These are phyloP conservation scores for Neopelma chrysocephalum DNA, from an alignment of 2,797 vertebrate species.

Conservation along the genomic window DNA sequence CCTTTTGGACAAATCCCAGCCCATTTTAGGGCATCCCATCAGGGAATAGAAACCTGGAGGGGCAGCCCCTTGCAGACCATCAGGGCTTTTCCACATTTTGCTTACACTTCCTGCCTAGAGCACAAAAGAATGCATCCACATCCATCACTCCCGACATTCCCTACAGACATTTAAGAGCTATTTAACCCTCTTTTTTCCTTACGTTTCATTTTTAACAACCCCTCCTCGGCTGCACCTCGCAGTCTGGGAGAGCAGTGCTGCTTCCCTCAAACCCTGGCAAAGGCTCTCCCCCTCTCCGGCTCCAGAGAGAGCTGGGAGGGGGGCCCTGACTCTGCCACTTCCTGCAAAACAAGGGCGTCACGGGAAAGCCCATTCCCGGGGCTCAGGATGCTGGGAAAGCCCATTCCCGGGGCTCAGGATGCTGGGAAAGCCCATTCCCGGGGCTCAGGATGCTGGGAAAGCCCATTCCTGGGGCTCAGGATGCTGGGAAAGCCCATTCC, in stretches of 20 bases:
- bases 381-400: neutral
- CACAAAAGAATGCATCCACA: neutral
- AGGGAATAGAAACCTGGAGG: fast-evolving
- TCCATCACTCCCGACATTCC: neutral
- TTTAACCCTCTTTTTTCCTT: neutral
- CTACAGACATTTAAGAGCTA: neutral
- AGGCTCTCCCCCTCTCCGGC: neutral
- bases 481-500: neutral
- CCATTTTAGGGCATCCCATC: neutral
- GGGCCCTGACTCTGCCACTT: neutral
- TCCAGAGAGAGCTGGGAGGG: neutral
- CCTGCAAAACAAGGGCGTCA: neutral
- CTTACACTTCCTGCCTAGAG: neutral
- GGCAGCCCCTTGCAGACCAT: neutral
- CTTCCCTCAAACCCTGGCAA: neutral
- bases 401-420: neutral
- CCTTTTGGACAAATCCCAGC: neutral
- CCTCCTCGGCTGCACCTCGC: neutral
- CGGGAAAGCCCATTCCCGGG: neutral
- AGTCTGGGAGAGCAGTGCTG: neutral
- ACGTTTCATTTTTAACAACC: neutral
- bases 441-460: neutral
- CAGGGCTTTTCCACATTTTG: neutral
- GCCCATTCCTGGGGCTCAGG: neutral
- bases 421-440: no score